Evolutionary conservation across 2,113 vertebrate genomes (phyloP), one percentile per base, ranked within the genome.

Genomic region (Takifugu flavidus): DNA sequence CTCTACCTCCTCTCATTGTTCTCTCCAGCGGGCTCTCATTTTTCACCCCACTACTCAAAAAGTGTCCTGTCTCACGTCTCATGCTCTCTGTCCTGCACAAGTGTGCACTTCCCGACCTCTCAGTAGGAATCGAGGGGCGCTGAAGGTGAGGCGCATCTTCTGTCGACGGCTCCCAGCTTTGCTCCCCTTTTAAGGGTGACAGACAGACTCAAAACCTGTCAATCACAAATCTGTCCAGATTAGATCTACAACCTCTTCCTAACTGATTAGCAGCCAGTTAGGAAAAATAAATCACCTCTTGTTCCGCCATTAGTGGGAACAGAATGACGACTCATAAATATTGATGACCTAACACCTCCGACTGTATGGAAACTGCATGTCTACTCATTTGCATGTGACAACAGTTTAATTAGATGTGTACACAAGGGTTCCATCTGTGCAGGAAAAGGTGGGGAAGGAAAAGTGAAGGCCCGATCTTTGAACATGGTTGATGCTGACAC

Each of bases 261-360:
- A 20, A 26, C 53, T 86, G 87, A 90, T 84, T 74, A 86, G 67
- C 83, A 89, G 72, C 75, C 77, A 76, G 73, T 82, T 74, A 70
- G 78, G 67, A 82, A 55, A 76, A 80, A 86, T 85, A 80, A 57
- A 86, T 88, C 84, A 84, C 61, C 78, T 83, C 77, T 76, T 80
- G 72, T 78, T 71, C 58, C 46, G 65, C 81, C 83, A 87, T 89
- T 77, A 88, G 78, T 74, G 82, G 73, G 82, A 86, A 80, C 73
- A 85, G 80, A 67, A 75, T 56, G 65, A 78, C 56, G 67, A 25
- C 62, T 78, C 49, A 44, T 87, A 80, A 89, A 90, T 90, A 89
- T 88, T 88, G 73, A 91, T 52, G 42, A 76, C 26, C 49, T 73
- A 72, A 73, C 79, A 63, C 72, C 58, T 50, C 53, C 54, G 53